A percentile compares a stretch with the other conserved stretches of the same genome.
These are phyloP conservation scores for Antheraea mylitta DNA, from an alignment of 1,140 invertebrate genomes.

Conservation along the genomic window DNA sequence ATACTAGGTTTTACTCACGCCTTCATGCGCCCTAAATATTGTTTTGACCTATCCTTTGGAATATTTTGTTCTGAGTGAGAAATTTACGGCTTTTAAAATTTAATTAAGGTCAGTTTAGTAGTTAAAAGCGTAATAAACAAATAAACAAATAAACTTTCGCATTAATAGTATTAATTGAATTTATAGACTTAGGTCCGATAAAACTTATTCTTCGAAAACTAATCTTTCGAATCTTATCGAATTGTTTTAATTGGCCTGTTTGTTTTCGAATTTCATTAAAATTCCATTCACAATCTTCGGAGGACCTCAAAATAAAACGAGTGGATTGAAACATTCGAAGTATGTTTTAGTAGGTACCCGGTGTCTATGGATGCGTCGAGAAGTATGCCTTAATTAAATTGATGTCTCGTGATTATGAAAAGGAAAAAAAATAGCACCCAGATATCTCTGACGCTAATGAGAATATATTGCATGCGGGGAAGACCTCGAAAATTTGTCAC, in stretches of 20 bases:
- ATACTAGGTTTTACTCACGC: no score
- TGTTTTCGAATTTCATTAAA: constrained; percentile 54
- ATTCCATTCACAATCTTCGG: constrained; percentile 53
- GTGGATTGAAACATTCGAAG: constrained; percentile 48
- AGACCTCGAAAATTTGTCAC: background rate
- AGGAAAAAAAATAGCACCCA: constrained; percentile 47
- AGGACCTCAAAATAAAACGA: constrained; percentile 42
- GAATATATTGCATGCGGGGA: constrained; percentile 39
- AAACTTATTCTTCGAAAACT: background rate
- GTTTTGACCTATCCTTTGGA: no score
- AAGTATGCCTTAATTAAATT: constrained; percentile 70
- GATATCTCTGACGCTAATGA: constrained; percentile 52
- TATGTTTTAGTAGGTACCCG: constrained; percentile 56
- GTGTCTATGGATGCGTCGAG: constrained; percentile 43
- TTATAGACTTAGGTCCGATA: background rate
- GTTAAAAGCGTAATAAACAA: background rate
- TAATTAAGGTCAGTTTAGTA: no score
- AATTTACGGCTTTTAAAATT: no score
- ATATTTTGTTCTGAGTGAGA: no score
- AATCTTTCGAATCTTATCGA: background rate
- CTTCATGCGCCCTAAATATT: no score
- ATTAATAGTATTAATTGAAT: no score
- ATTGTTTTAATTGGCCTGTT: background rate
- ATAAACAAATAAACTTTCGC: background rate
- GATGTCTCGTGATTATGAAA: constrained; percentile 57